Base-by-base conservation (phyloP, 2,113 vertebrate genomes). In the Saguinus imperator region DNA sequence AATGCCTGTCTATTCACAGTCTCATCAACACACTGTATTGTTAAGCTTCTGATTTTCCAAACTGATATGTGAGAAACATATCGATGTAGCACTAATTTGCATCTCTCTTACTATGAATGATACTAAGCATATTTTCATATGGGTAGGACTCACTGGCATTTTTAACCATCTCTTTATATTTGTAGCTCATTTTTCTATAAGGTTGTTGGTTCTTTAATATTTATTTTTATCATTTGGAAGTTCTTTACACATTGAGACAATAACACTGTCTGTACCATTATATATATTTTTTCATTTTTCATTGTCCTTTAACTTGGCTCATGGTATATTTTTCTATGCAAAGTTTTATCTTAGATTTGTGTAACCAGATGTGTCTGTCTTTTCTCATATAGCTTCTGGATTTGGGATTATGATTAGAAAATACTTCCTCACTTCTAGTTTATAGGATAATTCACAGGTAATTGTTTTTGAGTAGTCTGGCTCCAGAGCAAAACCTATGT, bases 21-120 rank as follows among this genome's bases (percentile, higher is more conserved):
- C 40, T 68, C n/a, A 61, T 40, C 75, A 75, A 40, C n/a, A 80
- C 8, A 43, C 8, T 82, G 35, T 58, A 29, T 66, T 84, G 80
- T 64, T 80, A 86, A 96, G 89, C 66, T 83, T 95, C 48, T 89
- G 35, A 40, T 94, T 95, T 95, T 94, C 29, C 52, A 83, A 77
- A 86, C 35, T 92, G 84, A 92, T 86, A 82, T 23, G 6, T 95
- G 58, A 97, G 84, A 82, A 97, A 86, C 50, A 87, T 82, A 64
- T 91, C 21, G 52, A 16, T 94, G 55, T 57, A 45, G 57, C 55
- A 94, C 87, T 88, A 57, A 92, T 84, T 91, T 93, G 80, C 40
- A 94, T 87, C 93, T 91, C 27, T 89, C 37, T 57, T 85, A 57
- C 48, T 61, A 48, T 93, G 37, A 96, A 84, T 90, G 93, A 87